Conservation (phyloP, 2,888 invertebrate genomes). For the Diogma glabrata region DNA sequence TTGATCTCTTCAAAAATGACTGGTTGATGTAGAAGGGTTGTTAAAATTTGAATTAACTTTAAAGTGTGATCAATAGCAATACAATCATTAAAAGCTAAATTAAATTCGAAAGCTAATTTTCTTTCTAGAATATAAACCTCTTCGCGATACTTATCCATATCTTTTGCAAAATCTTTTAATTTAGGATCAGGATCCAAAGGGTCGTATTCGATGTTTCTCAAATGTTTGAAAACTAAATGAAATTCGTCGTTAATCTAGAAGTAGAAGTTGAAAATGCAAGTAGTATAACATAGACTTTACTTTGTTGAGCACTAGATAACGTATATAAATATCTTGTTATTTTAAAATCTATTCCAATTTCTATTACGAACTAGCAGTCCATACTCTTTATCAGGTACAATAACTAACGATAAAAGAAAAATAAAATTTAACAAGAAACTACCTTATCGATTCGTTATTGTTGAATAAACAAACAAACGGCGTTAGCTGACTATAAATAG, state of each 20-base stretch:
- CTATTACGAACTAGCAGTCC: too few species aligned
- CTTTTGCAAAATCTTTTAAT: slow-evolving; percentile 50
- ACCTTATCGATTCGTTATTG: too few species aligned
- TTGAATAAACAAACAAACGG: too few species aligned
- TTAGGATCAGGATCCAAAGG: slow-evolving; percentile 62
- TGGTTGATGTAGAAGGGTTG: background rate
- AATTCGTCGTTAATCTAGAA: slow-evolving; percentile 26
- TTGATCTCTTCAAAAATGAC: background rate
- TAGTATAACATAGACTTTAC: too few species aligned
- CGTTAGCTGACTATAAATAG: too few species aligned
- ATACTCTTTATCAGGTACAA: too few species aligned
- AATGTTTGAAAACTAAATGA: slow-evolving; percentile 26
- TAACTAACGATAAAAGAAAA: too few species aligned
- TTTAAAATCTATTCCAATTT: too few species aligned
- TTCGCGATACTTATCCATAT: slow-evolving; percentile 48
- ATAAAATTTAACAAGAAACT: too few species aligned
- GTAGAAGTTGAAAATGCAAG: slow-evolving; percentile 3
- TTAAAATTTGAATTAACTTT: slow-evolving; percentile 29
- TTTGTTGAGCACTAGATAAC: too few species aligned
- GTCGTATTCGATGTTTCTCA: slow-evolving; percentile 53
- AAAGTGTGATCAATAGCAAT: slow-evolving; percentile 49
- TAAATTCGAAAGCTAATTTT: slow-evolving; percentile 65
- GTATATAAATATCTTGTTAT: too few species aligned
- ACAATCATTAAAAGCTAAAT: slow-evolving; percentile 72
- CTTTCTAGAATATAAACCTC: slow-evolving; percentile 62